Conservation (phyloP, 2,113 vertebrate species). For the Rhabdornis inornatus region DNA sequence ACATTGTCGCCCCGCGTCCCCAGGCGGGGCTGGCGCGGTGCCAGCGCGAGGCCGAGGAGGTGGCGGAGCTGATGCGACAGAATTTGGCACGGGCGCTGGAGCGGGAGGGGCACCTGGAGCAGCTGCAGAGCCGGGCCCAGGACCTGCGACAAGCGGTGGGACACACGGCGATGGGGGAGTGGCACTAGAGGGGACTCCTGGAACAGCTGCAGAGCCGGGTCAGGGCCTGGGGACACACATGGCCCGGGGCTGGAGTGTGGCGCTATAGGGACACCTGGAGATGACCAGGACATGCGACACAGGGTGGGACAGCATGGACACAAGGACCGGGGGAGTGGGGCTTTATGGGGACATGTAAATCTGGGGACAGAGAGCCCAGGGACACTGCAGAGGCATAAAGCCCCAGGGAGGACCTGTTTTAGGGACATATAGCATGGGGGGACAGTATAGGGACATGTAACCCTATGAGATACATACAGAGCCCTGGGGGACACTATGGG, state of each 20-base stretch:
- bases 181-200: not conserved
- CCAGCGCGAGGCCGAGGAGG: not conserved
- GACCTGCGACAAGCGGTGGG: not conserved
- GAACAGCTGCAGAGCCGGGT: not conserved
- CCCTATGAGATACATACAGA: not conserved
- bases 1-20: not conserved
- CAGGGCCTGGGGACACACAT: not conserved
- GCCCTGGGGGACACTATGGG: not conserved
- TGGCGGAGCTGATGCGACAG: not conserved
- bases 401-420: not conserved
- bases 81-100: not conserved
- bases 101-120: not conserved
- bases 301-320: not conserved
- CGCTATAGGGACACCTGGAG: not conserved
- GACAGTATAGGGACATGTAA: not conserved
- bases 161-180: not conserved
- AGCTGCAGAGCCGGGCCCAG: not conserved
- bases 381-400: not conserved
- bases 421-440: not conserved
- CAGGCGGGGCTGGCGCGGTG: not conserved
- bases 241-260: not conserved
- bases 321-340: accelerated
- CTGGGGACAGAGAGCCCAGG: not conserved
- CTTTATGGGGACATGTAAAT: not conserved
- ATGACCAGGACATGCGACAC: not conserved